Percentiles rank a stretch among this genome's conserved stretches.
Evolutionary conservation across 2,113 vertebrate species (phyloP).

Genomic region (Melanotaenia duboulayi): DNA sequence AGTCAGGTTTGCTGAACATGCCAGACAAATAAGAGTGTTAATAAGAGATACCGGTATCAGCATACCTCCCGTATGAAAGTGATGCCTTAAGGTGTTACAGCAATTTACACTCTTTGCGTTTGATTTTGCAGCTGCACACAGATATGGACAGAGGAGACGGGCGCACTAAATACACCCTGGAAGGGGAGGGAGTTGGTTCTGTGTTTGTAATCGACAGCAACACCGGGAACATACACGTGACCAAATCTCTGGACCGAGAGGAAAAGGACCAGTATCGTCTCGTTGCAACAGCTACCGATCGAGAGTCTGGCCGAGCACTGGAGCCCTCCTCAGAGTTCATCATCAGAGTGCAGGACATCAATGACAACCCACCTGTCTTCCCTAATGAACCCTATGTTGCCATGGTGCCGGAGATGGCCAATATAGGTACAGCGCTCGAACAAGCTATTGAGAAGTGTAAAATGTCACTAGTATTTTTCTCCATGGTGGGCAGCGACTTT

Average conservation of each 20-base stretch:
- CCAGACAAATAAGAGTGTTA: conserved; percentile 38
- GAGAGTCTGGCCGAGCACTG: conserved; percentile 86
- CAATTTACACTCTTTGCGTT: conserved; percentile 12
- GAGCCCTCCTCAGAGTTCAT: conserved; percentile 91
- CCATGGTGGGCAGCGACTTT: neutral
- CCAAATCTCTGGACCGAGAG: conserved; percentile 91
- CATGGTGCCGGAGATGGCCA: conserved; percentile 91
- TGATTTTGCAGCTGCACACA: conserved; percentile 86
- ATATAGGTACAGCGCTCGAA: conserved; percentile 78
- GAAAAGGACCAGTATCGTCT: conserved; percentile 92
- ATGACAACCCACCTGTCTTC: conserved; percentile 91
- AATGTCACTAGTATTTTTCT: neutral
- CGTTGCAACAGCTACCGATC: conserved; percentile 87
- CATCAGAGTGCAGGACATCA: conserved; percentile 93
- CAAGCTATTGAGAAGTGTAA: conserved; percentile 12
- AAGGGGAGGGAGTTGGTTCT: conserved; percentile 91
- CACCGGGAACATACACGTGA: conserved; percentile 92
- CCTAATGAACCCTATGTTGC: conserved; percentile 85
- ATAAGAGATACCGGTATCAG: conserved; percentile 46
- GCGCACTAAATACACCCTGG: conserved; percentile 87
- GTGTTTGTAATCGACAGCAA: conserved; percentile 91
- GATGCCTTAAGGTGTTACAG: conserved; percentile 25
- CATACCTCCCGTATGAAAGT: neutral
- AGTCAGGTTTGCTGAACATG: conserved; percentile 33
- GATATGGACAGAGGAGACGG: conserved; percentile 91